phyloP scores from a whole-genome alignment of 2,888 invertebrate genomes.

The Hypena proboscidalis region DNA sequence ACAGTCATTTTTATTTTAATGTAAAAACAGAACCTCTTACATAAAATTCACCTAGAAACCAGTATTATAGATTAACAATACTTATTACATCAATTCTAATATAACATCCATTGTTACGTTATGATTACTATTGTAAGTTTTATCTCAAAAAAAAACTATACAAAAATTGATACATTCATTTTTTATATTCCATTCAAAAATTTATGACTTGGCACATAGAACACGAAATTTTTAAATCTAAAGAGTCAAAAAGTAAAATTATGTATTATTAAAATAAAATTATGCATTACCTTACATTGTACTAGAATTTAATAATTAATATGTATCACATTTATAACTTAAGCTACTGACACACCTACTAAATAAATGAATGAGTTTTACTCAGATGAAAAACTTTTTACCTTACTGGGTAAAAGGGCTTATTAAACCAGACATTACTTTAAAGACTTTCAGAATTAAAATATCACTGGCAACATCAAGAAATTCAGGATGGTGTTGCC shows the following conservation, averaged over 20 bases:
- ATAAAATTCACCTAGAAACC: slow-evolving; percentile 62
- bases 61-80: slow-evolving; percentile 73
- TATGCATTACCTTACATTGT: slow-evolving; percentile 21
- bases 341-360: slow-evolving; percentile 51
- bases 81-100: slow-evolving; percentile 66
- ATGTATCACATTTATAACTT: slow-evolving; percentile 70
- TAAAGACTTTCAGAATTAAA: no score
- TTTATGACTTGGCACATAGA: slow-evolving; percentile 64
- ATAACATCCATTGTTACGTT: slow-evolving; percentile 52
- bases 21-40: slow-evolving; percentile 79
- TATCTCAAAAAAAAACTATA: slow-evolving; percentile 39
- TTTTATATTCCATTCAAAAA: slow-evolving; percentile 44
- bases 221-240: slow-evolving; percentile 39
- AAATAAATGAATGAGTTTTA: slow-evolving; percentile 23
- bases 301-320: slow-evolving; percentile 46
- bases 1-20: slow-evolving; percentile 78
- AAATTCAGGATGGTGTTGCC: no score
- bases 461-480: no score
- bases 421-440: no score
- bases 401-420: no score
- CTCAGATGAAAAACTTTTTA: slow-evolving; percentile 2
- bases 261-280: slow-evolving; percentile 24
- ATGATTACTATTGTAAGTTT: slow-evolving; percentile 36
- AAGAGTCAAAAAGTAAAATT: slow-evolving; percentile 42
- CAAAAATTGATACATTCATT: slow-evolving; percentile 43